A percentile compares a stretch with the other conserved stretches of the same genome.
These are phyloP conservation scores for Bufo bufo DNA, from an alignment of 2,113 vertebrate species.

Conservation along the genomic window DNA sequence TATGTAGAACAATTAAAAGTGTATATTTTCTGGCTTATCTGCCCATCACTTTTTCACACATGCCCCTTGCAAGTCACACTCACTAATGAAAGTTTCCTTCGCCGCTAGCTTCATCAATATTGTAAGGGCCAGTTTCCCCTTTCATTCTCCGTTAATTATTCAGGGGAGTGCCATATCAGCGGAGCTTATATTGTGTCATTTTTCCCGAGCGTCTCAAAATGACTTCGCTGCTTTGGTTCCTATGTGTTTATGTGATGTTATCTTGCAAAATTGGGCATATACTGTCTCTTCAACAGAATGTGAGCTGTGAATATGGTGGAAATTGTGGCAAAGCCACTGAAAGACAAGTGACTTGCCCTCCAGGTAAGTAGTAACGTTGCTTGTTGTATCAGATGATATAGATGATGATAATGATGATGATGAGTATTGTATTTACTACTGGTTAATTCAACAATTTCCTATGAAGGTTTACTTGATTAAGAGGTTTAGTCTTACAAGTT, in stretches of 20 bases:
- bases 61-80: not conserved
- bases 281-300: constrained; percentile 16
- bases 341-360: not conserved
- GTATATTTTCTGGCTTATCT: not conserved
- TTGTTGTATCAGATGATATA: not conserved
- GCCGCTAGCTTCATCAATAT: constrained; percentile 20
- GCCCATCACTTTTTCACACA: not conserved
- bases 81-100: not conserved
- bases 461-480: too few species aligned
- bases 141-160: constrained; percentile 46
- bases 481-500: too few species aligned
- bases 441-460: too few species aligned
- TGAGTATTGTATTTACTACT: too few species aligned
- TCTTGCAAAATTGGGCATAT: not conserved
- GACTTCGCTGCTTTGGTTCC: constrained; percentile 9
- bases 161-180: not conserved
- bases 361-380: not conserved
- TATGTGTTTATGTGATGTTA: constrained; percentile 29
- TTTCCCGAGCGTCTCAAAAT: constrained; percentile 6
- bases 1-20: not conserved
- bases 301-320: constrained; percentile 25
- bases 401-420: not conserved
- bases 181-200: not conserved
- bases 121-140: constrained; percentile 20
- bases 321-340: constrained; percentile 16